These are phyloP conservation scores for Hoplodrina blanda DNA, from an alignment of 2,888 invertebrate species.

Conservation along the genomic window DNA sequence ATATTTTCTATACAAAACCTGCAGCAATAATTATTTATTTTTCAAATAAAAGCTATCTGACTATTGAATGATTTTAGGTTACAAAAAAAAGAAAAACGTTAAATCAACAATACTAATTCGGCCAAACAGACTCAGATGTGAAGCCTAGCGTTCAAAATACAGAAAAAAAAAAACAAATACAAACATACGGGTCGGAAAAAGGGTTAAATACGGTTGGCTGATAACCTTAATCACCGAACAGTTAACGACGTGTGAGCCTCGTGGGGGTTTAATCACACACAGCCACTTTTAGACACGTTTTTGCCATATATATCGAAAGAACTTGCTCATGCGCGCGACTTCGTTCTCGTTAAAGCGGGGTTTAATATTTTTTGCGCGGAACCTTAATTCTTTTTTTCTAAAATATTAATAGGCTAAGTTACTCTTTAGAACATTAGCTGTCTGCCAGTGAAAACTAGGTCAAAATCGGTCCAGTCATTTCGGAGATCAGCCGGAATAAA, in stretches of 20 bases:
- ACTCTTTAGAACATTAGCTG: too few relatives aligned
- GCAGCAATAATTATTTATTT: too few relatives aligned
- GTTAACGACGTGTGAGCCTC: conserved; percentile 53
- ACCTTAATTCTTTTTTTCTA: too few relatives aligned
- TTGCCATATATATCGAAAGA: conserved; percentile 33
- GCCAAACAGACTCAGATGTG: conserved; percentile 19
- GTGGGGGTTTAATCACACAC: conserved; percentile 53
- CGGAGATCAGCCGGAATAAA: too few relatives aligned
- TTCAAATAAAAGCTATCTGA: too few relatives aligned
- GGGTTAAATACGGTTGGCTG: conserved; percentile 56
- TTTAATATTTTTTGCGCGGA: too few relatives aligned
- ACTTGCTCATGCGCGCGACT: not conserved
- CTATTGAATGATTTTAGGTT: too few relatives aligned
- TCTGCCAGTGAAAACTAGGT: too few relatives aligned
- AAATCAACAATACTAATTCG: conserved; percentile 2
- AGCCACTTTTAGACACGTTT: conserved; percentile 56
- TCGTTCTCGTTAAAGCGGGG: too few relatives aligned
- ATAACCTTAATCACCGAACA: conserved; percentile 64
- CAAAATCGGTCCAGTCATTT: too few relatives aligned
- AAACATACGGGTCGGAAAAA: conserved; percentile 49
- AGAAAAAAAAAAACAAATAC: conserved; percentile 40
- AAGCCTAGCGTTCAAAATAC: conserved; percentile 26
- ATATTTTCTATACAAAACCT: too few relatives aligned
- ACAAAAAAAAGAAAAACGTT: not conserved
- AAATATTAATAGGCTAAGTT: too few relatives aligned